Evolutionary conservation across 2,797 vertebrate genomes (phyloP).

Genomic region (Halcyon chelicuti): DNA sequence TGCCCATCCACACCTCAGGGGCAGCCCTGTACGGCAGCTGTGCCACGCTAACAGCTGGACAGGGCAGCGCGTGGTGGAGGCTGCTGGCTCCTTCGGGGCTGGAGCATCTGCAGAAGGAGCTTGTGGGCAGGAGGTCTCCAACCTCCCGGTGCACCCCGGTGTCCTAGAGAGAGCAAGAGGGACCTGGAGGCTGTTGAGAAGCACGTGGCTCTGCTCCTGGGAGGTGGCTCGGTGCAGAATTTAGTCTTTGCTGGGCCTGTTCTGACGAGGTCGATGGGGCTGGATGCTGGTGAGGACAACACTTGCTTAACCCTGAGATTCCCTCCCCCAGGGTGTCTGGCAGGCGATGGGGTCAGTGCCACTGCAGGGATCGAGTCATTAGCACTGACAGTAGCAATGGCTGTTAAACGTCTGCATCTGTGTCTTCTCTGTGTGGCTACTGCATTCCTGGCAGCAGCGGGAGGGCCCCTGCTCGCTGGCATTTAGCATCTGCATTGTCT

Average conservation of each 20-base stretch:
- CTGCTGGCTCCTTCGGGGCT: not conserved
- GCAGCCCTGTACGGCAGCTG: accelerated
- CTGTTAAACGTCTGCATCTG: not conserved
- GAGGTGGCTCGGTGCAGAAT: not conserved
- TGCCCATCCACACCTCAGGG: accelerated
- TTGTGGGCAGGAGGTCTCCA: not conserved
- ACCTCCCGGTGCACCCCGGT: not conserved
- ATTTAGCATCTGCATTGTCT: conserved; percentile 47
- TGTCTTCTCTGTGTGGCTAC: not conserved
- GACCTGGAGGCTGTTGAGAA: not conserved
- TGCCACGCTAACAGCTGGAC: accelerated
- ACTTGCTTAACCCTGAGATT: not conserved
- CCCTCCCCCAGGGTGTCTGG: not conserved
- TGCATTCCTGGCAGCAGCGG: conserved; percentile 22
- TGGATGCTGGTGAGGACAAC: not conserved
- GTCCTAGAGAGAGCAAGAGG: not conserved
- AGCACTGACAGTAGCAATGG: not conserved
- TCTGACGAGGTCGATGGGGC: not conserved
- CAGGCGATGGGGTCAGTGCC: accelerated
- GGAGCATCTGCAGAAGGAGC: not conserved
- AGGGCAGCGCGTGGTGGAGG: accelerated
- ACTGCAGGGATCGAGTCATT: not conserved
- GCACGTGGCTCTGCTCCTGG: accelerated
- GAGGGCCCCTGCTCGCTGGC: conserved; percentile 8
- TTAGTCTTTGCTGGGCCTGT: not conserved